These are phyloP conservation scores for Megalonaias nervosa DNA, from an alignment of 1,140 invertebrate genomes.

Conservation along the genomic window DNA sequence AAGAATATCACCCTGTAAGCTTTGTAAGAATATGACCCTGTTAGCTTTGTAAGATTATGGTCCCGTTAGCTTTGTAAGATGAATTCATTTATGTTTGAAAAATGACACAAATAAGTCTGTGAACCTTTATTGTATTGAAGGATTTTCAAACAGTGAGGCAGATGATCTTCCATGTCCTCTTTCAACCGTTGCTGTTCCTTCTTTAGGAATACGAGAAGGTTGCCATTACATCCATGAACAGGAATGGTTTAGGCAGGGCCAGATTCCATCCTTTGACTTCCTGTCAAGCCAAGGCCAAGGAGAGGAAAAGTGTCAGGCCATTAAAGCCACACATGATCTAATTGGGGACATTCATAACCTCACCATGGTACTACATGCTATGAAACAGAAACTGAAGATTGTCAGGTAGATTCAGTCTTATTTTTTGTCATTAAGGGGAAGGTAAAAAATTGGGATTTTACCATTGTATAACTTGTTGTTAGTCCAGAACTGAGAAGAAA, in stretches of 20 bases:
- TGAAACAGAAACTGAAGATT: constrained; percentile 41
- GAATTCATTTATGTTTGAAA: constrained; percentile 1
- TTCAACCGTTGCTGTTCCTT: constrained; percentile 3
- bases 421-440: background rate
- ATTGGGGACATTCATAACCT: constrained; percentile 47
- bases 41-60: too few relatives aligned
- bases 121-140: too few relatives aligned
- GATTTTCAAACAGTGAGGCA: too few relatives aligned
- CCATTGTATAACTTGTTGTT: background rate
- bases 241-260: constrained; percentile 88
- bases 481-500: background rate
- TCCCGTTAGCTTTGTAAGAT: background rate
- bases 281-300: constrained; percentile 22
- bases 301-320: constrained; percentile 25
- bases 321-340: constrained; percentile 52
- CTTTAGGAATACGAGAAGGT: constrained; percentile 75
- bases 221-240: constrained; percentile 87
- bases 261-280: constrained; percentile 76
- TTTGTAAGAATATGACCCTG: too few relatives aligned
- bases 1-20: too few relatives aligned
- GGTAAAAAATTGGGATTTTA: background rate
- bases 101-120: background rate
- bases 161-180: background rate
- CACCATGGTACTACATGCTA: constrained; percentile 43
- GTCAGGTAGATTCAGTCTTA: constrained; percentile 13